These are phyloP conservation scores for Lobophora halterata DNA, from an alignment of 2,888 invertebrate genomes.

Conservation along the genomic window DNA sequence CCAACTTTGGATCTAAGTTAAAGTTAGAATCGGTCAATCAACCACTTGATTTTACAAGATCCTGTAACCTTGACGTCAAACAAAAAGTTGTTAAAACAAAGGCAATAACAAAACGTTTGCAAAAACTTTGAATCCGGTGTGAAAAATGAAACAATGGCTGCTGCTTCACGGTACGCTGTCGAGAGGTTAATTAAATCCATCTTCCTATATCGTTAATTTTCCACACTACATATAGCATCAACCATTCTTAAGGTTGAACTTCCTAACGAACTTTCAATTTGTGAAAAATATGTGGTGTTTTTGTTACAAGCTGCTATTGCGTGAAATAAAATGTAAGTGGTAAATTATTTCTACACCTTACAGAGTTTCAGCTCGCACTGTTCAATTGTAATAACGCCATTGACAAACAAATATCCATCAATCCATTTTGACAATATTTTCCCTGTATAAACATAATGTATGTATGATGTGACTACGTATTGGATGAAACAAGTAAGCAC, in stretches of 20 bases:
- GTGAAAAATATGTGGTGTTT: too few relatives aligned
- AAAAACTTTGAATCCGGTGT: constrained; percentile 28
- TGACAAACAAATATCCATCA: too few relatives aligned
- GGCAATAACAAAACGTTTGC: constrained; percentile 21
- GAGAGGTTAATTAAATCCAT: constrained; percentile 17
- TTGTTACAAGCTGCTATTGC: too few relatives aligned
- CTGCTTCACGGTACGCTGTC: constrained; percentile 18
- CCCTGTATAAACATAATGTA: too few relatives aligned
- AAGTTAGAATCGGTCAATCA: not conserved
- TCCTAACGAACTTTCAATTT: too few relatives aligned
- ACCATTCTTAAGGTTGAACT: not conserved
- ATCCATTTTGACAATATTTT: too few relatives aligned
- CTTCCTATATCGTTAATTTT: constrained; percentile 21
- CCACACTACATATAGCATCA: not conserved
- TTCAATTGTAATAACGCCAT: too few relatives aligned
- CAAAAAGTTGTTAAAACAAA: constrained; percentile 17
- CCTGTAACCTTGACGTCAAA: constrained; percentile 13
- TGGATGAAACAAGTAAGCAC: too few relatives aligned
- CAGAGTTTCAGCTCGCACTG: too few relatives aligned
- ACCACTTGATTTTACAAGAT: constrained; percentile 2
- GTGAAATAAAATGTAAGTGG: not conserved
- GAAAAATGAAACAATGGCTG: constrained; percentile 25
- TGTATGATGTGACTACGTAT: too few relatives aligned
- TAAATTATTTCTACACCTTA: not conserved
- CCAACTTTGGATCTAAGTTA: too few relatives aligned